Percentiles rank a stretch among this genome's conserved stretches.
These are phyloP conservation scores for Numenius phaeopus DNA, from an alignment of 2,797 vertebrate species.

Conservation along the genomic window DNA sequence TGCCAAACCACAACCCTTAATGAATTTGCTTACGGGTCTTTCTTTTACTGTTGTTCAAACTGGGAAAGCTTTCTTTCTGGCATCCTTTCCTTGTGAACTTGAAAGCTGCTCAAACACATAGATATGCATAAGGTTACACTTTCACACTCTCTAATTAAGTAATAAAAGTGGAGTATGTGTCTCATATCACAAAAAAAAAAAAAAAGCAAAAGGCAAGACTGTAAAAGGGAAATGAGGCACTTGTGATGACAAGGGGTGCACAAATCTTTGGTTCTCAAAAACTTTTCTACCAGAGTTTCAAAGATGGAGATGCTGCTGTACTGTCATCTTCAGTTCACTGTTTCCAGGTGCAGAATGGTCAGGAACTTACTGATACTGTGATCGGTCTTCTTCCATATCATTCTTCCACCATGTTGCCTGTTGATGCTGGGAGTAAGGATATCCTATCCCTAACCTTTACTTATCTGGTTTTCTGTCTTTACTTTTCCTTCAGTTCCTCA, in stretches of 20 bases:
- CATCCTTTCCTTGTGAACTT: not conserved
- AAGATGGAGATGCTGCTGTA: not conserved
- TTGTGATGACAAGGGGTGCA: not conserved
- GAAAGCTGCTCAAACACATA: not conserved
- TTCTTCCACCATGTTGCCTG: not conserved
- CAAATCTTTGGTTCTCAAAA: not conserved
- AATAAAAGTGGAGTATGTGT: not conserved
- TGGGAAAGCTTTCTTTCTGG: not conserved
- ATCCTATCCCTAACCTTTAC: not conserved
- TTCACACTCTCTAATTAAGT: conserved; percentile 10
- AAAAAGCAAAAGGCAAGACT: not conserved
- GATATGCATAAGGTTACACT: not conserved
- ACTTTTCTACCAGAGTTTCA: not conserved
- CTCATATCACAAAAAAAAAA: not conserved
- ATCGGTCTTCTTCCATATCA: not conserved
- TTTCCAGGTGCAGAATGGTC: not conserved
- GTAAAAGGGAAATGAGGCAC: not conserved
- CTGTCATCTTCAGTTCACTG: not conserved
- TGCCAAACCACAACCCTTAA: not conserved
- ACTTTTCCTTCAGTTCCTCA: not conserved
- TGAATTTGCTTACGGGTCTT: not conserved
- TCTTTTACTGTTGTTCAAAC: not conserved
- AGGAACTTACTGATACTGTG: not conserved
- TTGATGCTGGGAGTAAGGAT: not conserved
- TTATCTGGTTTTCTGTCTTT: not conserved